Conservation (phyloP, 2,888 invertebrate species). For the Xylocampa areola region DNA sequence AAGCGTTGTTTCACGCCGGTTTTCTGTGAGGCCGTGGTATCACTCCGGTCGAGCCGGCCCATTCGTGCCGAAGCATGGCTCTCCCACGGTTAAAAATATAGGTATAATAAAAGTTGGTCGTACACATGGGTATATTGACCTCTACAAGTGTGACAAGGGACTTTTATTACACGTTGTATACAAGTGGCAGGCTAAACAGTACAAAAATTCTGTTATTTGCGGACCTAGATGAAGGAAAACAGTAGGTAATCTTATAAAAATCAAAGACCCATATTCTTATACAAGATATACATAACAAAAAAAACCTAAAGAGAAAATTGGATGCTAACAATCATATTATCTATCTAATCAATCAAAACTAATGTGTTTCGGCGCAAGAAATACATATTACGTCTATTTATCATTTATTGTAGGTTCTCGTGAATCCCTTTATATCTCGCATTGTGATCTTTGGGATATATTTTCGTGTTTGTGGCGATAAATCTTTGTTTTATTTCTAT, state of each 20-base stretch:
- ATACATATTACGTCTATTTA: constrained; percentile 56
- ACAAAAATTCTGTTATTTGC: too few species aligned
- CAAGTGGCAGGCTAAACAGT: too few species aligned
- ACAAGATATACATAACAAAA: constrained; percentile 1
- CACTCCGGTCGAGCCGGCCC: too few species aligned
- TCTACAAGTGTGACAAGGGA: too few species aligned
- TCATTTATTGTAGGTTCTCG: constrained; percentile 11
- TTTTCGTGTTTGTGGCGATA: constrained; percentile 40
- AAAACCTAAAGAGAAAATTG: constrained; percentile 13
- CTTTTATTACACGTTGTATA: too few species aligned
- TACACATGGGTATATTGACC: too few species aligned
- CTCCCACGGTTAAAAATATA: too few species aligned
- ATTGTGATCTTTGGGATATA: constrained; percentile 7
- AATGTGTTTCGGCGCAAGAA: constrained; percentile 51
- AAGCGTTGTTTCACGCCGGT: too few species aligned
- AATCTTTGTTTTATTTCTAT: constrained; percentile 48
- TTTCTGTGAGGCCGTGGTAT: too few species aligned
- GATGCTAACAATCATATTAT: constrained; percentile 34
- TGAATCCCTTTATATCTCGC: constrained; percentile 11
- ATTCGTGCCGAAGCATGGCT: too few species aligned
- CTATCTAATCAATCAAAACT: constrained; percentile 53
- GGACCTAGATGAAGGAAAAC: too few species aligned
- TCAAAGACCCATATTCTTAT: constrained; percentile 23
- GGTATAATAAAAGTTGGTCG: too few species aligned
- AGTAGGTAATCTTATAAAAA: not conserved